Base-by-base conservation (phyloP, 2,113 vertebrate species). In the Equus quagga region DNA sequence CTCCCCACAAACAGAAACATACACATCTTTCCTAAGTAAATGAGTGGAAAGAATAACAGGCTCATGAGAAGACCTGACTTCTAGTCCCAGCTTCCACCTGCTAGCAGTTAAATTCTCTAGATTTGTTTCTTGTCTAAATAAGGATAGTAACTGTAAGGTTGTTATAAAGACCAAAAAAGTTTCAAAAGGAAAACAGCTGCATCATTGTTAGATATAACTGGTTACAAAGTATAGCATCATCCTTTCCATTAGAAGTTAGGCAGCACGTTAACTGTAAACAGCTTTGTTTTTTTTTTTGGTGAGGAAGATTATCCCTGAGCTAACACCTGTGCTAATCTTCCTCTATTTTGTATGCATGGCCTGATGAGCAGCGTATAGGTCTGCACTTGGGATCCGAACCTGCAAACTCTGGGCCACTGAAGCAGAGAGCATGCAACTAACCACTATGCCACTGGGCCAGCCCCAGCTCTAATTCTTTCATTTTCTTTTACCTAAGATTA, bases 41-140 rank as follows among this genome's bases (percentile, higher is more conserved):
- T 83, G 69, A 94, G 70, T 62, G 18, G 33, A 73, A 83, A 94
- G 31, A 86, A 28, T 23, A 67, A 46, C 1, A 93, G 14, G 26
- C 15, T 60, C 46, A 82, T 78, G 6, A 73, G 23, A 84, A 70
- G 13, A 60, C 4, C 67, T 1, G 18, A 78, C 33, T 69, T 82
- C n/a, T 56, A 62, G 24, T 28, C 24, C 19, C 26, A 75, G 70
- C 12, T 46, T 91, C 15, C 23, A 78, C 82, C 36, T 73, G 67
- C 41, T 44, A 21, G 36, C 14, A 49, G 67, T 87, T 72, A n/a
- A 54, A 89, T 13, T 19, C 36, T 94, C 36, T 36, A 17, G 51
- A 54, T 51, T 90, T 73, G 24, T 79, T 91, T 91, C 11, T 69
- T 41, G 18, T 46, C 78, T 72, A 94, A 90, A 65, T 80, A 95